phyloP scores from a whole-genome alignment of 2,797 vertebrate species.

The Sebastes itinus region DNA sequence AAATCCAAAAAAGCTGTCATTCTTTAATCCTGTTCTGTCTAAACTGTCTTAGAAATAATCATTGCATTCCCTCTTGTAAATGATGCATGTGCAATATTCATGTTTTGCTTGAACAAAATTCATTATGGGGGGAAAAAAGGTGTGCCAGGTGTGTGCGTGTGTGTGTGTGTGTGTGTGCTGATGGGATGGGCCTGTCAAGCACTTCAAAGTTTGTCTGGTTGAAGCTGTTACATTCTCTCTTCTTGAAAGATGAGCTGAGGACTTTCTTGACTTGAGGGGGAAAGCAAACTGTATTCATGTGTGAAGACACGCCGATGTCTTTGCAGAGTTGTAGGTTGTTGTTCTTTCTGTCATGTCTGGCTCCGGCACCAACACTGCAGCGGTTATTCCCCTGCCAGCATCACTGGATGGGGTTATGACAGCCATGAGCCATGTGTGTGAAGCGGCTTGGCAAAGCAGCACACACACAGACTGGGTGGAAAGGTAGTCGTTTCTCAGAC shows the following conservation, averaged over 20 bases:
- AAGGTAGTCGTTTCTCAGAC: constrained; percentile 67
- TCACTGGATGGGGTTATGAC: constrained; percentile 70
- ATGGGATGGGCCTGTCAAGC: constrained; percentile 36
- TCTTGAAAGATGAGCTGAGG: constrained; percentile 45
- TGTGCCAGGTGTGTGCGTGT: neutral
- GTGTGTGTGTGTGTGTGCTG: constrained; percentile 29
- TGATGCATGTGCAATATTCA: neutral
- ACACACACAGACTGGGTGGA: constrained; percentile 44
- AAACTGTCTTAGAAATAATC: neutral
- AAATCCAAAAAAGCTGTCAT: neutral
- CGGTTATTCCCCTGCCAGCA: constrained; percentile 64
- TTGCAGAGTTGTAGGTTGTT: constrained; percentile 58
- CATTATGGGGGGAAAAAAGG: neutral
- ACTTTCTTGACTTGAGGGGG: constrained; percentile 38
- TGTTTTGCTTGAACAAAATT: constrained; percentile 1
- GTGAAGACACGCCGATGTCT: constrained; percentile 66
- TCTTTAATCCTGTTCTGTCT: neutral
- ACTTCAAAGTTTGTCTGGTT: constrained; percentile 46
- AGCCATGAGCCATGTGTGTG: constrained; percentile 50
- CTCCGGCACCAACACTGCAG: constrained; percentile 62
- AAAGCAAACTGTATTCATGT: constrained; percentile 47
- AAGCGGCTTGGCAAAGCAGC: constrained; percentile 43
- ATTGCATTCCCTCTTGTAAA: neutral
- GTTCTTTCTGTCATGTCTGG: constrained; percentile 75
- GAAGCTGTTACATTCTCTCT: constrained; percentile 21